Evolutionary conservation across 2,797 vertebrate species (phyloP).

Genomic region (Myripristis jacobus): DNA sequence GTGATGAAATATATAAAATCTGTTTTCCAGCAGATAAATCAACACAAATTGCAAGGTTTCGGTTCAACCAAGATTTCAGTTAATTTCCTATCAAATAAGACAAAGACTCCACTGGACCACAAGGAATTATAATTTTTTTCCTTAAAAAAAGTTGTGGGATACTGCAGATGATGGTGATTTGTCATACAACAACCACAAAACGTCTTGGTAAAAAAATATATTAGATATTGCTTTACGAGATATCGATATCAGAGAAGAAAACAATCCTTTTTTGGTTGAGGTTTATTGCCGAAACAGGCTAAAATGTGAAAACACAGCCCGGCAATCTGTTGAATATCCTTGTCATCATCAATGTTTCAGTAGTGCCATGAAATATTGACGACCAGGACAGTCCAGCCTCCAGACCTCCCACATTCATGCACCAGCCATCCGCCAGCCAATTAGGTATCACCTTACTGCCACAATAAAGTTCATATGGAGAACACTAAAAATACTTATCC

Average conservation of each 20-base stretch:
- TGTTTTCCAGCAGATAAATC: no score
- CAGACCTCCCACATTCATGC: conserved; percentile 49
- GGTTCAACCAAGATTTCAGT: no score
- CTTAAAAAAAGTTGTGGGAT: no score
- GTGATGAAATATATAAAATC: conserved; percentile 28
- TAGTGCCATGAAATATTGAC: conserved; percentile 71
- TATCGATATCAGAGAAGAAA: no score
- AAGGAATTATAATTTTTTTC: no score
- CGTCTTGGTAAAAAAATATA: no score
- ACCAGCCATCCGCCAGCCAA: conserved; percentile 41
- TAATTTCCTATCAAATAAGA: no score
- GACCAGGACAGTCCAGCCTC: conserved; percentile 7
- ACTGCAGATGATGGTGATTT: no score
- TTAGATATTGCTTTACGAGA: no score
- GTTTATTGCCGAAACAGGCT: neutral
- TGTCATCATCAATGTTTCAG: conserved; percentile 40
- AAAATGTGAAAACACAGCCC: conserved; percentile 15
- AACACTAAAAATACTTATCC: neutral
- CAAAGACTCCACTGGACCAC: no score
- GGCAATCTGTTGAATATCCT: conserved; percentile 17
- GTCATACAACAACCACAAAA: no score
- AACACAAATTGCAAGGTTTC: no score
- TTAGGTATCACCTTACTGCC: conserved; percentile 53
- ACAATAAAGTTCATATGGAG: neutral
- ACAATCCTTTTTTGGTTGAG: neutral